These are phyloP conservation scores for Tenthredo distinguenda DNA, from an alignment of 2,888 invertebrate species.

Conservation along the genomic window DNA sequence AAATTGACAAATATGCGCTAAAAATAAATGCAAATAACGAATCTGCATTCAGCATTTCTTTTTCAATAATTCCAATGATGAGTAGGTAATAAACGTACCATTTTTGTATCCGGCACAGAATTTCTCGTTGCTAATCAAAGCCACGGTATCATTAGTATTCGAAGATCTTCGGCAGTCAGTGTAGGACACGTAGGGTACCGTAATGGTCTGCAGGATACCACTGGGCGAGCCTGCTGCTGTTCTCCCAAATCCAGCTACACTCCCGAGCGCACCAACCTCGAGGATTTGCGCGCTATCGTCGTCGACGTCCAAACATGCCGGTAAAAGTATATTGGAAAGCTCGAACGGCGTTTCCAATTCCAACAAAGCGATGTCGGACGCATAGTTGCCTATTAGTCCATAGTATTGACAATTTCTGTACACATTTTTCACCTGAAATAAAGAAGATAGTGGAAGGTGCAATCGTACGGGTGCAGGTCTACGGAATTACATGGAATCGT, in stretches of 20 bases:
- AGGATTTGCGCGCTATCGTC: slow-evolving; percentile 62
- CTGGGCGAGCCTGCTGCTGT: slow-evolving; percentile 68
- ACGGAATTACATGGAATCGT: no score
- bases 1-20: background rate
- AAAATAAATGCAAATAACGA: background rate
- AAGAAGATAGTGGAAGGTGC: background rate
- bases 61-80: background rate
- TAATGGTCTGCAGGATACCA: slow-evolving; percentile 68
- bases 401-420: slow-evolving; percentile 68
- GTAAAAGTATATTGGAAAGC: slow-evolving; percentile 67
- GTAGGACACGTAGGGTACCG: slow-evolving; percentile 70
- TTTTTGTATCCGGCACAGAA: slow-evolving; percentile 77
- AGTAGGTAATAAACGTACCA: slow-evolving; percentile 64
- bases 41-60: background rate
- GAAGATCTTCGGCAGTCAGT: slow-evolving; percentile 62
- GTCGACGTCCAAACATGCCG: slow-evolving; percentile 69
- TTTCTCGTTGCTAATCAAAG: slow-evolving; percentile 72
- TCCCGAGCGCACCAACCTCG: slow-evolving; percentile 68
- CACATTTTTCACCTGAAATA: slow-evolving; percentile 70
- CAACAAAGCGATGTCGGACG: slow-evolving; percentile 71
- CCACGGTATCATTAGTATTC: slow-evolving; percentile 57
- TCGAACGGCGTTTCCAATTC: slow-evolving; percentile 64
- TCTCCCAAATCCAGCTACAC: slow-evolving; percentile 74
- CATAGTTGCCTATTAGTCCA: slow-evolving; percentile 70
- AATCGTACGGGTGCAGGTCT: background rate